Evolutionary conservation across 2,113 vertebrate genomes (phyloP), one percentile per base, ranked within the genome.

Genomic region (Benitochromis conjunctus): DNA sequence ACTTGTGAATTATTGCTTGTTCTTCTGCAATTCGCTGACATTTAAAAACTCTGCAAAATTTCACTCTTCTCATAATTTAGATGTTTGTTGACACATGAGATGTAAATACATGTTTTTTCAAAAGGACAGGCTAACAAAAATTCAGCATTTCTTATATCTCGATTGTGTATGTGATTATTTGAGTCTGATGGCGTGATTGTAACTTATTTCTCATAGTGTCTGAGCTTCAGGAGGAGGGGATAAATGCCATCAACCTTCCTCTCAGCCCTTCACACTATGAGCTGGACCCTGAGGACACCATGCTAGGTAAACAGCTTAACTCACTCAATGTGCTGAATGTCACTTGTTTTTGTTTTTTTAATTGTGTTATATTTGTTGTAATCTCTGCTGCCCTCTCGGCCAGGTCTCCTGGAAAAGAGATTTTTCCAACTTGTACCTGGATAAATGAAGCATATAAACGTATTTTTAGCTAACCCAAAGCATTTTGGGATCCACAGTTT

Each of bases 241-340:
- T 99, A 86, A 99, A 99, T 26, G 98, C 99, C 95, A 99, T 99
- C 95, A 99, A 99, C 94, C 97, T 99, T 89, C 99, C 99, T 48
- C 97, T 99, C 90, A 99, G 97, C 91, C 99, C 99, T 3, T 97
- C 98, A 81, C 97, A 98, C 86, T 99, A 99, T 0, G 99, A 99
- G 94, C 95, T 99, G 93, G 98, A 99, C 95, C 99, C 98, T 0
- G 98, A 99, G 91, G 99, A 99, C 96, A 99, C 98, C 46, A 97
- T 99, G 98, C 96, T 99, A 58, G 99, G 98, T 99, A 98, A 96
- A 83, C 11, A 3, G 26, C 64, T 60, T 9, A 21, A 55, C n/a
- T 24, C 51, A 34, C 62, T 21, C 62, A 21, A 21, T 36, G 16
- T 19, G 58, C 58, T 62, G 58, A 62, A 36, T 62, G 58, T 62